Percentiles rank a stretch among this genome's conserved stretches.
Evolutionary conservation across 2,888 invertebrate genomes (phyloP).

Genomic region (Meganola albula): DNA sequence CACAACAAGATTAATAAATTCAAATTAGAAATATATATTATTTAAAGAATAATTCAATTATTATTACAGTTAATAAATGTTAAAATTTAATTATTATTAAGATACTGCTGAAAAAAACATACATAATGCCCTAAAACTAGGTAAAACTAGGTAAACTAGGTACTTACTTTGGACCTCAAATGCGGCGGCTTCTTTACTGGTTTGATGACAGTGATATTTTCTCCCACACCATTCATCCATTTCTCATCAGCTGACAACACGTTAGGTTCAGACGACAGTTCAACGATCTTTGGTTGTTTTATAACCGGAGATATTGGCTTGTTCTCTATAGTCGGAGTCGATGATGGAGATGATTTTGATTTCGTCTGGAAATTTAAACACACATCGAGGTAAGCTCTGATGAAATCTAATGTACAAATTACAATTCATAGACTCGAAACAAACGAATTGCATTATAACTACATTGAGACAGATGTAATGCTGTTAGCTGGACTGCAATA

Average conservation of each 20-base stretch:
- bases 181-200: conserved; percentile 80
- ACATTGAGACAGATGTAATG: too few relatives aligned
- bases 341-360: conserved; percentile 60
- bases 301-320: conserved; percentile 32
- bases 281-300: conserved; percentile 40
- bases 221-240: conserved; percentile 62
- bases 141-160: too few relatives aligned
- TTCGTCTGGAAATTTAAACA: conserved; percentile 51
- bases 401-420: neutral
- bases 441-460: too few relatives aligned
- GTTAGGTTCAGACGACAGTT: conserved; percentile 30
- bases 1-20: too few relatives aligned
- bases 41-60: too few relatives aligned
- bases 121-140: too few relatives aligned
- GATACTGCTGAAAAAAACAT: too few relatives aligned
- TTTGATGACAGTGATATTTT: conserved; percentile 56
- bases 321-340: conserved; percentile 45
- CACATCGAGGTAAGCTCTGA: neutral
- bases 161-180: conserved; percentile 78
- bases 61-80: too few relatives aligned
- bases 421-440: too few relatives aligned
- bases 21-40: too few relatives aligned
- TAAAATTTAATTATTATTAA: too few relatives aligned
- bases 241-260: conserved; percentile 29
- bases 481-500: too few relatives aligned